Conservation (phyloP, 2,797 vertebrate species). For the Parambassis ranga region DNA sequence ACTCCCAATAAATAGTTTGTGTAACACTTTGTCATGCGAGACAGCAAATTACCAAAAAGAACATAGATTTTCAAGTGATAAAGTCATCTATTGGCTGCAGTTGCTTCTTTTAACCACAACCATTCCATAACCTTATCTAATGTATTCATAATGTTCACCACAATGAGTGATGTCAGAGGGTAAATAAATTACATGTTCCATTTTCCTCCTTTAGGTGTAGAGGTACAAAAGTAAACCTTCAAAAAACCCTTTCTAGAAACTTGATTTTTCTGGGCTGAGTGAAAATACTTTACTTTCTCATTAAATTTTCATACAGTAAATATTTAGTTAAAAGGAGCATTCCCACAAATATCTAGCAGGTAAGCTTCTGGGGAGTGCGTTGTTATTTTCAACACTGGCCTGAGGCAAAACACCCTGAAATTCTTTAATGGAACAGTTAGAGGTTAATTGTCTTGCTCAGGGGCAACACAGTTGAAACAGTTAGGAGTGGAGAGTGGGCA, state of each 20-base stretch:
- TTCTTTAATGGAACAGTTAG: constrained; percentile 27
- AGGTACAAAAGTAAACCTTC: background rate
- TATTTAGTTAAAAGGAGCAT: constrained; percentile 15
- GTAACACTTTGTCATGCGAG: background rate
- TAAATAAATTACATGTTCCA: no score
- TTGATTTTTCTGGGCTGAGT: background rate
- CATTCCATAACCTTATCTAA: no score
- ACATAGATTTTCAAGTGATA: background rate
- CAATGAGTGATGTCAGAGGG: no score
- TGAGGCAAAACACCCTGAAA: constrained; percentile 30
- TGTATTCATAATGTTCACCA: no score
- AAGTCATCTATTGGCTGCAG: background rate
- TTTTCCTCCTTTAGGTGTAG: background rate
- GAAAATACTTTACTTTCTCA: background rate
- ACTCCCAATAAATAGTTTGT: background rate
- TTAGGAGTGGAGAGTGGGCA: constrained; percentile 31
- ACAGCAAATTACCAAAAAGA: background rate
- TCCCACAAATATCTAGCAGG: background rate
- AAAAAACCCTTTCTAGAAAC: background rate
- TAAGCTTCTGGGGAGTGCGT: constrained; percentile 21
- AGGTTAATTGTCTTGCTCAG: constrained; percentile 54
- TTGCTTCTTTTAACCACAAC: no score
- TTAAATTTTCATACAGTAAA: background rate
- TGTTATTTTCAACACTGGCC: constrained; percentile 40
- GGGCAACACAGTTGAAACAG: constrained; percentile 6